Conservation (phyloP, 2,797 vertebrate species). For the Liparis tanakae region DNA sequence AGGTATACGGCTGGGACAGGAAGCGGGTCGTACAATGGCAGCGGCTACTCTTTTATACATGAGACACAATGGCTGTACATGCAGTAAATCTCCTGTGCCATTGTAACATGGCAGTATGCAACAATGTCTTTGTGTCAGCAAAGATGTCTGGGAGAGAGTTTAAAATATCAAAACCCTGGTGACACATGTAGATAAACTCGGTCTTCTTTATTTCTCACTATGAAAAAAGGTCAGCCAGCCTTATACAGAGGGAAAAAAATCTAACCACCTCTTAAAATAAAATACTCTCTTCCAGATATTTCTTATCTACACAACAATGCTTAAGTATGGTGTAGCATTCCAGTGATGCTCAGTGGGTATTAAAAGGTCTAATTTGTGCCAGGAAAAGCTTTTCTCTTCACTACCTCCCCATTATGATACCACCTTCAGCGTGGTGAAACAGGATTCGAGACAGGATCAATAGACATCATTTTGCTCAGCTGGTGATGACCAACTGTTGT, state of each 20-base stretch:
- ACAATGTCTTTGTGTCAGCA: slow-evolving; percentile 34
- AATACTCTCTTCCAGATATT: background rate
- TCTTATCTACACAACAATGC: background rate
- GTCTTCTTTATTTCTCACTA: slow-evolving; percentile 4
- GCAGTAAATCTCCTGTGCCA: slow-evolving; percentile 31
- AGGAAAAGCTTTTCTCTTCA: background rate
- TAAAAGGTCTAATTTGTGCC: background rate
- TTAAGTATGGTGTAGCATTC: background rate
- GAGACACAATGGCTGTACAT: slow-evolving; percentile 59
- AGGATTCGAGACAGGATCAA: background rate
- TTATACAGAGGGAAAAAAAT: background rate
- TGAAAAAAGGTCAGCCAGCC: slow-evolving; percentile 3
- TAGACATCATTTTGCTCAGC: background rate
- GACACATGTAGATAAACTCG: slow-evolving; percentile 35
- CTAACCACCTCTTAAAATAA: background rate
- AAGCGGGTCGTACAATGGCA: slow-evolving; percentile 54
- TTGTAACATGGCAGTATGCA: slow-evolving; percentile 30
- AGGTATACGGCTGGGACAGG: slow-evolving; percentile 62
- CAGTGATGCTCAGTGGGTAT: background rate
- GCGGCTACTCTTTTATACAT: slow-evolving; percentile 48
- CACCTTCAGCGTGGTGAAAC: background rate
- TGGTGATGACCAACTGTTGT: background rate
- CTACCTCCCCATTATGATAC: background rate
- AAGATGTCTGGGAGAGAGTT: slow-evolving; percentile 15
- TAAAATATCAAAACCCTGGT: slow-evolving; percentile 23